Conservation (phyloP, 2,113 vertebrate species). For the Nothobranchius furzeri region DNA sequence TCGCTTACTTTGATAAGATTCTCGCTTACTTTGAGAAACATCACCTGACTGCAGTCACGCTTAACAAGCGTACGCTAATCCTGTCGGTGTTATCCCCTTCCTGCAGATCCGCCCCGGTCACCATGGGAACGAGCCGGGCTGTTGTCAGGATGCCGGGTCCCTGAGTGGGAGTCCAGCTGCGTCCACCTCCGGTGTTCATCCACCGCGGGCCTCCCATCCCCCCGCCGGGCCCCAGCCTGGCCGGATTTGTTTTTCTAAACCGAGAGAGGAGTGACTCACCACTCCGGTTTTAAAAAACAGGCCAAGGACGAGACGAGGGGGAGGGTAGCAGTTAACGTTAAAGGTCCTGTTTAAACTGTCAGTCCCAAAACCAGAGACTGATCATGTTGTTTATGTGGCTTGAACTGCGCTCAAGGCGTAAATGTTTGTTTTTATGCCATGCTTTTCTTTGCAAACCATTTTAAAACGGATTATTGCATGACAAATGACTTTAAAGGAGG, state of each 20-base stretch:
- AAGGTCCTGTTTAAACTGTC: slow-evolving; percentile 68
- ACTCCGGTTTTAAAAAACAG: slow-evolving; percentile 74
- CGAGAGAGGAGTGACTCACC: slow-evolving; percentile 72
- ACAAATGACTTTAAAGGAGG: slow-evolving; percentile 47
- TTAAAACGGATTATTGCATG: slow-evolving; percentile 22
- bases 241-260: slow-evolving; percentile 73
- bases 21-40: slow-evolving; percentile 16
- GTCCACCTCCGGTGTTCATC: slow-evolving; percentile 78
- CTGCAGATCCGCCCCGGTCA: slow-evolving; percentile 37
- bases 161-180: slow-evolving; percentile 74
- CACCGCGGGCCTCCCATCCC: slow-evolving; percentile 65
- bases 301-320: slow-evolving; percentile 41
- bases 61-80: slow-evolving; percentile 38
- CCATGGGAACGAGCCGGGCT: slow-evolving; percentile 68
- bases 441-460: slow-evolving; percentile 12
- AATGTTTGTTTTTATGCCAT: slow-evolving; percentile 10
- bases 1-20: slow-evolving; percentile 1
- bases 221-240: slow-evolving; percentile 58
- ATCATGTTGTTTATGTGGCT: slow-evolving; percentile 4
- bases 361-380: slow-evolving; percentile 5
- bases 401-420: slow-evolving; percentile 4
- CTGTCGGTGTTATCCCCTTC: slow-evolving; percentile 1
- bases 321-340: slow-evolving; percentile 54
- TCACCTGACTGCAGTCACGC: slow-evolving; percentile 36
- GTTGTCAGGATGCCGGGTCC: slow-evolving; percentile 74